Percentiles rank a stretch among this genome's conserved stretches.
These are phyloP conservation scores for Procapra przewalskii DNA, from an alignment of 2,113 vertebrate genomes.

Conservation along the genomic window DNA sequence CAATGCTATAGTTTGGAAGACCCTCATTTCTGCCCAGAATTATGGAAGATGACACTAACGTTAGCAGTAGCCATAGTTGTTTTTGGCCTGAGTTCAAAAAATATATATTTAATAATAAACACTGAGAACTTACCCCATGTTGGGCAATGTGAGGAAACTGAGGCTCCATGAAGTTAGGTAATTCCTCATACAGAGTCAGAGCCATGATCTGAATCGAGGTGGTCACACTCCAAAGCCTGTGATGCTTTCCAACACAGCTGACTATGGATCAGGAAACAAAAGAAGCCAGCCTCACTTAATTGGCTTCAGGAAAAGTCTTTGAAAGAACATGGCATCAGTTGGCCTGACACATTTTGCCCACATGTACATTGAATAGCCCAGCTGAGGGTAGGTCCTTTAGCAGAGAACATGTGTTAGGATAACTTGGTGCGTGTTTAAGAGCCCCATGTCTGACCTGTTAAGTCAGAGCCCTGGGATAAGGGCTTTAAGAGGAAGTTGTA, in stretches of 20 bases:
- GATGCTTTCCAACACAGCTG: not conserved
- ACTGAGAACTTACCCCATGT: not conserved
- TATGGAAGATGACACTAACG: not conserved
- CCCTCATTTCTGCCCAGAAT: not conserved
- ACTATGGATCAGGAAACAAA: not conserved
- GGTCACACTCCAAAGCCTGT: not conserved
- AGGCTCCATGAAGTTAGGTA: not conserved
- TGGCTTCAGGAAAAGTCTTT: not conserved
- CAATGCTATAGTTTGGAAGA: not conserved
- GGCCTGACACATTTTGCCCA: not conserved
- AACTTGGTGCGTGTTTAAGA: not conserved
- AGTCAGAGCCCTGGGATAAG: not conserved
- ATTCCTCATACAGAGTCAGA: not conserved
- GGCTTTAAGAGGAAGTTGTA: not conserved
- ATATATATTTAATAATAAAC: not conserved
- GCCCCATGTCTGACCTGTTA: not conserved
- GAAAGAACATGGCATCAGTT: not conserved
- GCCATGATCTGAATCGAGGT: not conserved
- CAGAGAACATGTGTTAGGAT: not conserved
- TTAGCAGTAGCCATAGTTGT: not conserved
- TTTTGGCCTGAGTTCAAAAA: not conserved
- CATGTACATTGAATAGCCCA: not conserved
- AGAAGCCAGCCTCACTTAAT: not conserved
- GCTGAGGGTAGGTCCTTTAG: not conserved
- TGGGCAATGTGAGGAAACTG: not conserved